A percentile compares a stretch with the other conserved stretches of the same genome.
These are phyloP conservation scores for Xenotilapia flavipinnis DNA, from an alignment of 2,113 vertebrate species.

Conservation along the genomic window DNA sequence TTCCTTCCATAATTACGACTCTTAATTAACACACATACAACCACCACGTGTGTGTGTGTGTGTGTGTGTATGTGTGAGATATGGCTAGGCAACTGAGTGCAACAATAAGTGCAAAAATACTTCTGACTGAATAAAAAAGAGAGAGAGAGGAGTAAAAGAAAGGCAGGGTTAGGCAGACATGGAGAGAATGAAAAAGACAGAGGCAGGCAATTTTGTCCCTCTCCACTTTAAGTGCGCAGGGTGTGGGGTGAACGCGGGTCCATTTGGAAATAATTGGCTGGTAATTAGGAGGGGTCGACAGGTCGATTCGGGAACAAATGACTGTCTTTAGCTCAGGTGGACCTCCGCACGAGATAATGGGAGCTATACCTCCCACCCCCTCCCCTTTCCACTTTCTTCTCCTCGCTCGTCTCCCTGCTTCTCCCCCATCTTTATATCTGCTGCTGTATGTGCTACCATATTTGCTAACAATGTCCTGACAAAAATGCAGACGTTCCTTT, in stretches of 20 bases:
- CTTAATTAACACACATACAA: conserved; percentile 54
- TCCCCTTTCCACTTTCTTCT: conserved; percentile 7
- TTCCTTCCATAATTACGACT: conserved; percentile 10
- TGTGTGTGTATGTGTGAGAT: neutral
- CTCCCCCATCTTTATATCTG: neutral
- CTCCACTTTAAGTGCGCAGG: conserved; percentile 55
- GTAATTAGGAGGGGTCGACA: conserved; percentile 84
- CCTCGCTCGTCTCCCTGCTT: neutral
- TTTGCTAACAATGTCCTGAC: neutral
- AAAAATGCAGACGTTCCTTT: neutral
- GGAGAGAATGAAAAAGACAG: conserved; percentile 3
- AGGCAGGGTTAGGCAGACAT: neutral
- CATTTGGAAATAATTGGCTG: conserved; percentile 84
- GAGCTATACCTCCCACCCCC: conserved; percentile 49
- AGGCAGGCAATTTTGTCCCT: conserved; percentile 61
- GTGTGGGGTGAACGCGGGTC: conserved; percentile 58
- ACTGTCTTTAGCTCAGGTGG: conserved; percentile 82
- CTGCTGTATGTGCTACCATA: neutral
- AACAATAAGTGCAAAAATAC: conserved; percentile 1
- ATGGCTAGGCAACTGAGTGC: neutral
- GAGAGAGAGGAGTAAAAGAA: neutral
- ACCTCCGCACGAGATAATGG: conserved; percentile 68
- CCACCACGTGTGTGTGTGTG: neutral
- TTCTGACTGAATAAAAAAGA: neutral
- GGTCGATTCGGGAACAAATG: conserved; percentile 84